Percentiles rank a stretch among this genome's conserved stretches.
Conservation (phyloP, 2,797 vertebrate species). For the Petrocephalus sullivani region DNA sequence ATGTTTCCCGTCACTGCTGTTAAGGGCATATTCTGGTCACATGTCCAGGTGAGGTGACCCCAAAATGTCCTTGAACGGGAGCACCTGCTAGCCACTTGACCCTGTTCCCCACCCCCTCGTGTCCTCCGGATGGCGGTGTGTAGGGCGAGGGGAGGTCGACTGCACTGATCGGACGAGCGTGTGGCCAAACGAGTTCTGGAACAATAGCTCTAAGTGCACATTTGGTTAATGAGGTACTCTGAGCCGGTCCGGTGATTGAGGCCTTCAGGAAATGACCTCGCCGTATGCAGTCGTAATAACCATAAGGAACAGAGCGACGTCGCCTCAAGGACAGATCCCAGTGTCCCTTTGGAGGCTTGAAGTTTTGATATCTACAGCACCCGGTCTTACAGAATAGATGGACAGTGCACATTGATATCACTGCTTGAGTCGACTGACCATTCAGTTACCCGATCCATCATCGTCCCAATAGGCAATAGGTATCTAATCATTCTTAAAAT, state of each 20-base stretch:
- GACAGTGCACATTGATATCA: not conserved
- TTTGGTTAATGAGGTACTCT: constrained; percentile 45
- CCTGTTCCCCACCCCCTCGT: not conserved
- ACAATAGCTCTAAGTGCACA: constrained; percentile 42
- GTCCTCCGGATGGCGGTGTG: not conserved
- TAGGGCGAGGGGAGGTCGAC: not conserved
- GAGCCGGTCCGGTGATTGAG: constrained; percentile 22
- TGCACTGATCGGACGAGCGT: not conserved
- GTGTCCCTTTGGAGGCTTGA: not conserved
- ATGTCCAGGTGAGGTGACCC: not conserved
- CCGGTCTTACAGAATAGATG: not conserved
- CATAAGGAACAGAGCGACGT: constrained; percentile 35
- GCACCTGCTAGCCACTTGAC: not conserved
- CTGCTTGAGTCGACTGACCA: not conserved
- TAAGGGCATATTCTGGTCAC: not conserved
- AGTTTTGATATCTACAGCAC: not conserved
- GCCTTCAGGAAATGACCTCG: constrained; percentile 51
- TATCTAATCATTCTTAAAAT: not conserved
- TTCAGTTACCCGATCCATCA: not conserved
- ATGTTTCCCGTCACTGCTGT: not conserved
- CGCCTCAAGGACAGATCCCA: constrained; percentile 28
- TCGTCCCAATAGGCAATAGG: no score
- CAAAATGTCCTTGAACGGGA: not conserved
- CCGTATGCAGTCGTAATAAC: constrained; percentile 33
- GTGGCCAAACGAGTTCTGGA: constrained; percentile 16